Percentiles rank a stretch among this genome's conserved stretches.
Conservation (phyloP, 2,888 invertebrate species). For the Dioctria linearis region DNA sequence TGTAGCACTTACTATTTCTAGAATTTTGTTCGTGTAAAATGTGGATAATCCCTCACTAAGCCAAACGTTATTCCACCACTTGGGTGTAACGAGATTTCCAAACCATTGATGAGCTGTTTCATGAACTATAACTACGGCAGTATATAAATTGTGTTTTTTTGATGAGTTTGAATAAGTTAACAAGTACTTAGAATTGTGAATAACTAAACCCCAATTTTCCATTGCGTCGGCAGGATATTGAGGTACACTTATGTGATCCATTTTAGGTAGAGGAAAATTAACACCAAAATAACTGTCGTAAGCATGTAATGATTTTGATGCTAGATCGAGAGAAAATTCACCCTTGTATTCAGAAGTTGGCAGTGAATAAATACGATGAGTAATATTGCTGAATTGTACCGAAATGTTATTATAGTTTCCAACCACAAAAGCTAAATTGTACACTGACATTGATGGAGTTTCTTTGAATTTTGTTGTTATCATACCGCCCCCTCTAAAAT, state of each 20-base stretch:
- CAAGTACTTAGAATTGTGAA: conserved; percentile 66
- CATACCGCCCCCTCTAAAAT: neutral
- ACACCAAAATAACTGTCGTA: conserved; percentile 82
- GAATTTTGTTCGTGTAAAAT: conserved; percentile 65
- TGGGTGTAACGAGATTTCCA: conserved; percentile 78
- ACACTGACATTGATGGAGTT: conserved; percentile 80
- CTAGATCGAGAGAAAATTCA: conserved; percentile 79
- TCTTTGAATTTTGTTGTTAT: conserved; percentile 67
- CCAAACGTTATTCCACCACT: conserved; percentile 79
- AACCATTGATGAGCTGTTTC: conserved; percentile 78
- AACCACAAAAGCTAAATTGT: conserved; percentile 85
- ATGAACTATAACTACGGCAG: neutral
- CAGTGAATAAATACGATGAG: neutral
- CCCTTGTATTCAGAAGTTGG: neutral
- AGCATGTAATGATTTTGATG: conserved; percentile 79
- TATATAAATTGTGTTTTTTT: neutral
- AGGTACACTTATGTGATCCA: conserved; percentile 90
- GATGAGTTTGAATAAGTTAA: neutral
- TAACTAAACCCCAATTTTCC: conserved; percentile 95
- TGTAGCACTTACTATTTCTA: neutral
- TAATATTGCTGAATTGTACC: neutral
- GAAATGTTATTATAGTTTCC: conserved; percentile 71
- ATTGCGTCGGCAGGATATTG: conserved; percentile 89
- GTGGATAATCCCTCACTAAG: conserved; percentile 79
- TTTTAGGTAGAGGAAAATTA: conserved; percentile 82